Evolutionary conservation across 2,888 invertebrate species (phyloP), one percentile per base, ranked within the genome.

Genomic region (Steinernema hermaphroditum): DNA sequence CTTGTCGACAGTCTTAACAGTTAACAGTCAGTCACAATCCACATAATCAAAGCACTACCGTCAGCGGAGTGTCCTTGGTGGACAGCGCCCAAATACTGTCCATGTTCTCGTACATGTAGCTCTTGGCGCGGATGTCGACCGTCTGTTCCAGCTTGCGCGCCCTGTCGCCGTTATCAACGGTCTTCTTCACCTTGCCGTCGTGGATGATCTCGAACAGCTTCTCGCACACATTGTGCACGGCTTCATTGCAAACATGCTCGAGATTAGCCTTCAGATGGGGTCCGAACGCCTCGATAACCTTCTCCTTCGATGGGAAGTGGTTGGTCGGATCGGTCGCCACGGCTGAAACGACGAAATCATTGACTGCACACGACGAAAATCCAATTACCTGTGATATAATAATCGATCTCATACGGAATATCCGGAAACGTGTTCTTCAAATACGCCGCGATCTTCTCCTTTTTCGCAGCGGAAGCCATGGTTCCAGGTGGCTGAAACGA

Each of bases 1-100:
- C 75, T 81, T 81, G 70, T 85, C 85, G 14, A 84, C 84, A 9
- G 71, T 75, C 80, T 81, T 19, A 74, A 77, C 72, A 37, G 2
- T 12, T 34, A 44, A 16, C 16, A n/a, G 16, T 32, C 32, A 24
- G 2, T 41, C 29, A 0, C n/a, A 1, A 16, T n/a, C 32, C 37
- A 37, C 37, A 4, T 8, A 4, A 37, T 4, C 54, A 19, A 57
- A 57, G 19, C 34, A 16, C 14, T 32, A 77, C 76, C 71, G 80
- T 80, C 16, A 79, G 78, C 1, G 85, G 85, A 1, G 83, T 80
- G 70, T 85, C 85, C 71, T 84, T 78, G 2, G 82, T 78, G 57
- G 80, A 78, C 37, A 85, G 77, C 69, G 85, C 85, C 85, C 85
- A 85, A 68, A 85, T 83, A 69, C 79, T 79, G 69, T 83, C 80